phyloP scores from a whole-genome alignment of 2,888 invertebrate species.

The Diplolepis rosae region DNA sequence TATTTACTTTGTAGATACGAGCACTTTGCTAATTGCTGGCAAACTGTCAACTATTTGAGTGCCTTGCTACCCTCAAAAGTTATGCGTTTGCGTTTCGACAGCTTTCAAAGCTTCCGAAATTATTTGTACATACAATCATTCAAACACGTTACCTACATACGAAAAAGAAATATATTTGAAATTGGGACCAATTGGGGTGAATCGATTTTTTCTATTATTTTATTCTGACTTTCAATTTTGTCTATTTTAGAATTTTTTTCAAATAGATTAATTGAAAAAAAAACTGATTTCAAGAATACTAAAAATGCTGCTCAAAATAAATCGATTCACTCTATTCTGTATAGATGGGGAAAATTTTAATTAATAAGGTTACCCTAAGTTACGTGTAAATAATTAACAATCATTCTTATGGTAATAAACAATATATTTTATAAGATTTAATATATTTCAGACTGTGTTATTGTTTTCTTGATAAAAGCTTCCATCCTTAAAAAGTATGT shows the following conservation, averaged over 20 bases:
- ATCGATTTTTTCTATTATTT: conserved; percentile 3
- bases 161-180: conserved; percentile 10
- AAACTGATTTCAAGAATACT: too few relatives aligned
- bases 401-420: not conserved
- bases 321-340: not conserved
- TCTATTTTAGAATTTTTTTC: too few relatives aligned
- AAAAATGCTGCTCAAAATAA: too few relatives aligned
- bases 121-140: conserved; percentile 15
- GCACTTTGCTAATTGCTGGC: conserved; percentile 33
- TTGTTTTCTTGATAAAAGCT: too few relatives aligned
- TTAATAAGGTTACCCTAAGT: not conserved
- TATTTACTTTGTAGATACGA: conserved; percentile 53
- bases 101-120: conserved; percentile 1
- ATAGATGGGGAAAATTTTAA: conserved; percentile 5
- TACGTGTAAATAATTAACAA: conserved; percentile 13
- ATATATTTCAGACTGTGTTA: not conserved
- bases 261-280: too few relatives aligned
- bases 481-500: too few relatives aligned
- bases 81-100: conserved; percentile 4
- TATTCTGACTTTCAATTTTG: too few relatives aligned
- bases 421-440: conserved; percentile 19
- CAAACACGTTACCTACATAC: conserved; percentile 3
- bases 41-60: not conserved
- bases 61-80: conserved; percentile 5
- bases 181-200: not conserved